phyloP scores from a whole-genome alignment of 2,113 vertebrate genomes.

The Caloenas nicobarica region DNA sequence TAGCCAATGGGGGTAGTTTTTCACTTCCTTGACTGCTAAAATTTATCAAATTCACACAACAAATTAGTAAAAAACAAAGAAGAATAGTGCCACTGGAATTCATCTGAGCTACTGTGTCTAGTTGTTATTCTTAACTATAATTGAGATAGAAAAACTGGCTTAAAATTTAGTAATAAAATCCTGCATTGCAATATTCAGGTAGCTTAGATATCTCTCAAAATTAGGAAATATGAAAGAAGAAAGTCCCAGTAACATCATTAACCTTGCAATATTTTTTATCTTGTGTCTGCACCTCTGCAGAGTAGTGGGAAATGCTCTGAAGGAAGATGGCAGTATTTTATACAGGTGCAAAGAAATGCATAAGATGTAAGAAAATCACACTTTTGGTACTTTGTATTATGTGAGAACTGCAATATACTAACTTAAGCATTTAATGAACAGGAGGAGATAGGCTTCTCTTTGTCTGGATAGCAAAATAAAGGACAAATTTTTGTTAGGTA shows the following conservation, averaged over 20 bases:
- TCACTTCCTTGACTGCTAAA: conserved; percentile 29
- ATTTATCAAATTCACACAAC: conserved; percentile 40
- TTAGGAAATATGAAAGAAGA: background rate
- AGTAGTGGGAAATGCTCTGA: background rate
- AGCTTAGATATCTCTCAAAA: background rate
- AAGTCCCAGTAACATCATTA: background rate
- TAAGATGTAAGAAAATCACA: background rate
- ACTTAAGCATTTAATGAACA: background rate
- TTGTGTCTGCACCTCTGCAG: background rate
- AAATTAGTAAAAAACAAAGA: conserved; percentile 25
- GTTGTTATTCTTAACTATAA: background rate
- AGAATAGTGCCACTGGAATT: background rate
- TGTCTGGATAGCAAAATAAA: background rate
- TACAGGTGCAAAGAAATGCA: background rate
- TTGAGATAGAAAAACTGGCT: background rate
- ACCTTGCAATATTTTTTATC: background rate
- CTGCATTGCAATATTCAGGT: background rate
- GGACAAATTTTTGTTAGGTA: background rate
- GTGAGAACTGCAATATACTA: background rate
- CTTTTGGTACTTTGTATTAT: background rate
- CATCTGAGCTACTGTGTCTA: background rate
- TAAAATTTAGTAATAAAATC: background rate
- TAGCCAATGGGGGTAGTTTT: conserved; percentile 4
- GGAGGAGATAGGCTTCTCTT: background rate
- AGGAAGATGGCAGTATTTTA: background rate